Evolutionary conservation across 2,797 vertebrate species (phyloP), one percentile per base, ranked within the genome.

Genomic region (Clarias pachynema): DNA sequence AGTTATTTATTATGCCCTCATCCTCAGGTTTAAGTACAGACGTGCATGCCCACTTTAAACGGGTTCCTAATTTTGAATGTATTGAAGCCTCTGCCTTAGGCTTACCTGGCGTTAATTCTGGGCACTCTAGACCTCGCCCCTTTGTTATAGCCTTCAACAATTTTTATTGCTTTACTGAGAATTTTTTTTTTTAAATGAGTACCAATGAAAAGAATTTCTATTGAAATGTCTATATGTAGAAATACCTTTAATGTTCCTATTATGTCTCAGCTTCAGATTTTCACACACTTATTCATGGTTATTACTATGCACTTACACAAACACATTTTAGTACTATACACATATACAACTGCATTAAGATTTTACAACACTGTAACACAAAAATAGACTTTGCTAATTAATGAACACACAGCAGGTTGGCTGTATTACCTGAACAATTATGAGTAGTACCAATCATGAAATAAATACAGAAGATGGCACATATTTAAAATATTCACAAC

Each of bases 1-100:
- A 79, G 72, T 82, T 81, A 86, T 90, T 90, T 87, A 86, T 86
- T 87, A 85, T 90, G 78, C 49, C 83, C 63, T 84, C 60, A 83
- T 80, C 78, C 83, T 69, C 49, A 79, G 37, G 59, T 88, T 86
- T 57, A 86, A 49, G 82, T 59, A 16, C 57, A 88, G 73, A 56
- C 24, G 57, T 79, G 56, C 63, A 44, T 69, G 79, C 80, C 81
- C 65, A 31, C 63, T 40, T 66, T 37, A 84, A 83, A 79, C 56
- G 44, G 44, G 31, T 20, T 65, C 10, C 57, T 53, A 4, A 82
- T 81, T 8, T 20, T 60, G 31, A 29, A 66, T 29, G 31, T 2
- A 1, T 63, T 26, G 62, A 60, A 87, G 14, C 70, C 62, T 86
- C 40, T 34, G 68, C 79, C 83, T 84, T 18, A 86, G 53, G 29